Conservation (phyloP, 2,113 vertebrate species). For the Trinectes maculatus region DNA sequence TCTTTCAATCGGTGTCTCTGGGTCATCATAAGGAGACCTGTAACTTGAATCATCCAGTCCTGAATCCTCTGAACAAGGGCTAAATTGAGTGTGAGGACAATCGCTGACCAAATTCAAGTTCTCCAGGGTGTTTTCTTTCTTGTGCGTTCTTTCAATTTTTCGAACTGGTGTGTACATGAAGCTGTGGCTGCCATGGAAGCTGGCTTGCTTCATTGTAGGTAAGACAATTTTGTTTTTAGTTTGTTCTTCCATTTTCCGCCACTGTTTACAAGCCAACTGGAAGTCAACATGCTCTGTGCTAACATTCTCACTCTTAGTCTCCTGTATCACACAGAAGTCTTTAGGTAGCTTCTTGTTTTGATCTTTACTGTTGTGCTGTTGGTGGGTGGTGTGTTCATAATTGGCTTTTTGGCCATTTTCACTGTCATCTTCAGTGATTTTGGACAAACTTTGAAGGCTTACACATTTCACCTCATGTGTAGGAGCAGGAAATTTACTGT, state of each 20-base stretch:
- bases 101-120: conserved; percentile 71
- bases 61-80: conserved; percentile 84
- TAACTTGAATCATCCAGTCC: conserved; percentile 82
- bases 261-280: conserved; percentile 82
- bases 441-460: conserved; percentile 74
- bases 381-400: conserved; percentile 45
- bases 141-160: conserved; percentile 77
- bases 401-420: conserved; percentile 71
- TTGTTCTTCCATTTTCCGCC: conserved; percentile 83
- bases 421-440: conserved; percentile 81
- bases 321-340: conserved; percentile 85
- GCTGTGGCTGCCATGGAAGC: conserved; percentile 77
- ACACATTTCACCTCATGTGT: conserved; percentile 76
- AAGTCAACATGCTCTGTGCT: conserved; percentile 85
- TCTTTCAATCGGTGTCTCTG: conserved; percentile 79
- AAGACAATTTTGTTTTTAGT: conserved; percentile 74
- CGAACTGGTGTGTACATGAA: conserved; percentile 85
- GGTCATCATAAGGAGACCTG: conserved; percentile 79
- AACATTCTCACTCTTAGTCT: conserved; percentile 83
- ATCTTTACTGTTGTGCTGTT: conserved; percentile 55
- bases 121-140: conserved; percentile 73
- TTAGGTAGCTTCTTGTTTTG: conserved; percentile 79
- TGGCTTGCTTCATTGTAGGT: conserved; percentile 65
- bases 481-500: conserved; percentile 32
- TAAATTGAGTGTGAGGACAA: conserved; percentile 78